These are phyloP conservation scores for Cottoperca gobio DNA, from an alignment of 2,797 vertebrate genomes.

Conservation along the genomic window DNA sequence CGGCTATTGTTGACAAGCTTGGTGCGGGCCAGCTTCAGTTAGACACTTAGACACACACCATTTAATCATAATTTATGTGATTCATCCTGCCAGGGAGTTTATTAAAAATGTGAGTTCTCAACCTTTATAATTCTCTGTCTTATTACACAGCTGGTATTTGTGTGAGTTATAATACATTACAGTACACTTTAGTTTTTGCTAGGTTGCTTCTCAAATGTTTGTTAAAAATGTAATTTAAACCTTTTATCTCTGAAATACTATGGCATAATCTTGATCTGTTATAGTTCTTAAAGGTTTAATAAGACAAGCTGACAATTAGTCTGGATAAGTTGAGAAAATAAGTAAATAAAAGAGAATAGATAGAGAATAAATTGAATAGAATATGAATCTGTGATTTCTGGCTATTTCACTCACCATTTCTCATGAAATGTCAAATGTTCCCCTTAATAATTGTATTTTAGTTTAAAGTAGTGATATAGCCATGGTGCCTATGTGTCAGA, in stretches of 20 bases:
- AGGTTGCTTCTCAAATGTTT: background rate
- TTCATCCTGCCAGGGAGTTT: background rate
- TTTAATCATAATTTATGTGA: constrained; percentile 40
- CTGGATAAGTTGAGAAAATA: background rate
- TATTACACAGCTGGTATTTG: background rate
- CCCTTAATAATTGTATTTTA: no score
- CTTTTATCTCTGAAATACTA: background rate
- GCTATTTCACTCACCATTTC: background rate
- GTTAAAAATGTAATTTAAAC: background rate
- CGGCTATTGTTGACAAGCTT: constrained; percentile 79
- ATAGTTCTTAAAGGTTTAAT: background rate
- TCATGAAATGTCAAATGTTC: background rate
- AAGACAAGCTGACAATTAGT: background rate
- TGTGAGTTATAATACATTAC: background rate
- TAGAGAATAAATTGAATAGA: background rate
- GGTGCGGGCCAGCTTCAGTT: constrained; percentile 34
- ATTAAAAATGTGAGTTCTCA: constrained; percentile 4
- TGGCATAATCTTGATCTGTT: background rate
- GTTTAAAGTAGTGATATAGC: no score
- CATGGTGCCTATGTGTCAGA: background rate
- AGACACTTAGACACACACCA: constrained; percentile 11
- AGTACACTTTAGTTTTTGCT: background rate
- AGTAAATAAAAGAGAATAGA: background rate
- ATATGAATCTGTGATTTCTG: background rate
- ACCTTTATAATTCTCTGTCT: background rate